A percentile compares a stretch with the other conserved stretches of the same genome.
Evolutionary conservation across 2,888 invertebrate species (phyloP).

Genomic region (Sicus ferrugineus): DNA sequence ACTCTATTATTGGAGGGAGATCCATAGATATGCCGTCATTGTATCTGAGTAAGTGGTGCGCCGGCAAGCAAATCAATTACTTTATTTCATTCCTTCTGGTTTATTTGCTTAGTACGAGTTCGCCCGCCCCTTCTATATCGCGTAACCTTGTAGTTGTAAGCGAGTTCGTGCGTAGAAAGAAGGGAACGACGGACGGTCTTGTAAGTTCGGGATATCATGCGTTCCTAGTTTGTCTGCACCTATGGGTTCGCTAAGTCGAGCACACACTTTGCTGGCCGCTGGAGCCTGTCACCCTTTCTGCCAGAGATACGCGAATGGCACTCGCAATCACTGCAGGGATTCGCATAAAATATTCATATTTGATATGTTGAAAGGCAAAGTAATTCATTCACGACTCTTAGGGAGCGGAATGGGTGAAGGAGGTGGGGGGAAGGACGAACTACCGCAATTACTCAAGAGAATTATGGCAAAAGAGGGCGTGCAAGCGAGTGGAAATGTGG

Average conservation of each 20-base stretch:
- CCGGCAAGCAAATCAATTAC: slow-evolving; percentile 45
- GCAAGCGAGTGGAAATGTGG: not conserved
- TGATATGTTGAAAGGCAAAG: slow-evolving; percentile 41
- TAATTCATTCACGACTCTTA: slow-evolving; percentile 5
- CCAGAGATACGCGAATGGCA: not conserved
- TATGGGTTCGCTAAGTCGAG: not conserved
- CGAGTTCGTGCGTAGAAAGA: not conserved
- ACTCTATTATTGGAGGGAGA: too few relatives aligned
- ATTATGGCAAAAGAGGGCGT: not conserved
- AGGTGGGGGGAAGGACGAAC: not conserved
- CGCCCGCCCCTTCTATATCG: not conserved
- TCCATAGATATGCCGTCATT: too few relatives aligned
- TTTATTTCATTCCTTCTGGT: slow-evolving; percentile 41
- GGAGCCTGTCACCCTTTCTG: not conserved
- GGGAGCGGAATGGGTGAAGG: not conserved
- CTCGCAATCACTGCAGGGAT: slow-evolving; percentile 2
- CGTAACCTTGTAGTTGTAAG: not conserved
- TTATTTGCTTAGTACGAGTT: slow-evolving; percentile 24
- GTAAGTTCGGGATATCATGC: slow-evolving; percentile 15
- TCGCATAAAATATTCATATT: slow-evolving; percentile 51
- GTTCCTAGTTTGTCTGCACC: slow-evolving; percentile 23
- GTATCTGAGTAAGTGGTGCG: slow-evolving; percentile 30
- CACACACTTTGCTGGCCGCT: slow-evolving; percentile 5
- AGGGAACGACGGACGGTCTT: not conserved
- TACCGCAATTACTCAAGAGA: slow-evolving; percentile 21